phyloP scores from a whole-genome alignment of 2,113 vertebrate genomes.

The Bufo bufo region DNA sequence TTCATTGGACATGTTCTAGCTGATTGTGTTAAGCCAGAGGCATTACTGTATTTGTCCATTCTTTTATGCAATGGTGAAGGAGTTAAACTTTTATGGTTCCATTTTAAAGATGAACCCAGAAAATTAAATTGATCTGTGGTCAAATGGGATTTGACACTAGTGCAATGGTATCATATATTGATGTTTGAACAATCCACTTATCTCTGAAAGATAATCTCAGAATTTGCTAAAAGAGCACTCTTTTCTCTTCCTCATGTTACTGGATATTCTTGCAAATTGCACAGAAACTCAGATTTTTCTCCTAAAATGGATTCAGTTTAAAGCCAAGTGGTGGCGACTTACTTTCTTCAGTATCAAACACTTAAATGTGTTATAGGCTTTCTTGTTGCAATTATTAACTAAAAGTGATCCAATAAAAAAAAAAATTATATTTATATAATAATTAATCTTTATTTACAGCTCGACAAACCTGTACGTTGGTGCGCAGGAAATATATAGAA shows the following conservation, averaged over 20 bases:
- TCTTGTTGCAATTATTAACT: not conserved
- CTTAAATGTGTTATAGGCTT: not conserved
- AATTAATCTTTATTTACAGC: too few species aligned
- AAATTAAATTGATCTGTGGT: conserved; percentile 59
- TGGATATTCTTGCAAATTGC: conserved; percentile 53
- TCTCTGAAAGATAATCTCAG: conserved; percentile 60
- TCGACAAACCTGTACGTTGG: too few species aligned
- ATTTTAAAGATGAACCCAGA: conserved; percentile 54
- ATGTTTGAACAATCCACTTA: conserved; percentile 59
- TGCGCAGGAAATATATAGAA: too few species aligned
- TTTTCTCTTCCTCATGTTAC: conserved; percentile 58
- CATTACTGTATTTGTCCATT: not conserved
- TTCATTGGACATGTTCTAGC: not conserved
- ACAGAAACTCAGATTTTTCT: conserved; percentile 42
- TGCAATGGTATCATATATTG: conserved; percentile 60
- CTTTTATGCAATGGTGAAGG: conserved; percentile 1
- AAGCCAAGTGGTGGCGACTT: conserved; percentile 10
- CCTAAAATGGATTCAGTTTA: conserved; percentile 22
- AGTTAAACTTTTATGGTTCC: conserved; percentile 51
- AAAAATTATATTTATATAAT: too few species aligned
- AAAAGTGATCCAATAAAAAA: not conserved
- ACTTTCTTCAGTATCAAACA: not conserved
- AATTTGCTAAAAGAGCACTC: conserved; percentile 59
- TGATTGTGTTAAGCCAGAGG: not conserved
- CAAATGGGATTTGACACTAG: conserved; percentile 59